Conservation (phyloP, 2,113 vertebrate species). For the Mola mola region DNA sequence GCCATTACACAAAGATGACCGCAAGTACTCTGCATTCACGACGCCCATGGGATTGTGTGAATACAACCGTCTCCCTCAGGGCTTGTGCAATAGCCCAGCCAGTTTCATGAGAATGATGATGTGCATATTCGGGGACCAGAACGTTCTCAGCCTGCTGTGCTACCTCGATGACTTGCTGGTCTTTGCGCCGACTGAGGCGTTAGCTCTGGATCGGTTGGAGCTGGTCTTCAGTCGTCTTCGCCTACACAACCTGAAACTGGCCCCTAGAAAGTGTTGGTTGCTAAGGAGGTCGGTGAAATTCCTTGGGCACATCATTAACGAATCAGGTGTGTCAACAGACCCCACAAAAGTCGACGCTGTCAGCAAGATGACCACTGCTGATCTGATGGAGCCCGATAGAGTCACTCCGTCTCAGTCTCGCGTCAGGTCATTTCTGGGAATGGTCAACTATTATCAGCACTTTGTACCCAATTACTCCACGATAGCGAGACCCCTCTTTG, state of each 20-base stretch:
- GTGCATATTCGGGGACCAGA: slow-evolving; percentile 17
- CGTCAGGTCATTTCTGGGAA: background rate
- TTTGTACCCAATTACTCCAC: background rate
- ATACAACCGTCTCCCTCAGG: slow-evolving; percentile 8
- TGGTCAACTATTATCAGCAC: background rate
- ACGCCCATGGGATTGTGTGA: background rate
- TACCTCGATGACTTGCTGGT: slow-evolving; percentile 23
- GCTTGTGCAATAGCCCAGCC: slow-evolving; percentile 13
- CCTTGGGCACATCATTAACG: background rate
- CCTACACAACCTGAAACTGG: background rate
- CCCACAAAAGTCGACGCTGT: background rate
- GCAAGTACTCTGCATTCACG: slow-evolving; percentile 4
- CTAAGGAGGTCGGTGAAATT: background rate
- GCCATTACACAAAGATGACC: slow-evolving; percentile 1
- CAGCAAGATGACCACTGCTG: background rate
- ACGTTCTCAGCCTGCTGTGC: slow-evolving; percentile 10
- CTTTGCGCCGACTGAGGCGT: background rate
- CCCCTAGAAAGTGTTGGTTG: background rate
- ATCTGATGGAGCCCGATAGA: background rate
- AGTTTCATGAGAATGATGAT: slow-evolving; percentile 19
- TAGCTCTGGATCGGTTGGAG: background rate
- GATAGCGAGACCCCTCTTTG: background rate
- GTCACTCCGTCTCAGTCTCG: background rate
- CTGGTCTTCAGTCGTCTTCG: background rate
- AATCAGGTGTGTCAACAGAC: background rate